These are phyloP conservation scores for Dicrurus megarhynchus DNA, from an alignment of 2,113 vertebrate species.

Conservation along the genomic window DNA sequence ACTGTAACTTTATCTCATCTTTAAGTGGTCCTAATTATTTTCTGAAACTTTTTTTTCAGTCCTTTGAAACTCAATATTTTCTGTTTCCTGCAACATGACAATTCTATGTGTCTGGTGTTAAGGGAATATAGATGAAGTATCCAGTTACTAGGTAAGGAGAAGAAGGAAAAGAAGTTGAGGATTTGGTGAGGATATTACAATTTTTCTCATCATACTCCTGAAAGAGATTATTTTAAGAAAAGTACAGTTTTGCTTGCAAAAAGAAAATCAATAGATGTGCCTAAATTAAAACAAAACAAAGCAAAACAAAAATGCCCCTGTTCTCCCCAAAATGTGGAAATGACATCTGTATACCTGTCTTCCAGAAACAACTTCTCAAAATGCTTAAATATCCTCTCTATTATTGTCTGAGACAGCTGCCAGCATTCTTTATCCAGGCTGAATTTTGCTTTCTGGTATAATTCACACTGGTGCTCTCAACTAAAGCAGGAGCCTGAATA, in stretches of 20 bases:
- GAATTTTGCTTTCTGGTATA: slow-evolving; percentile 23
- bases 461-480: slow-evolving; percentile 4
- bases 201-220: background rate
- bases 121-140: background rate
- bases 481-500: slow-evolving; percentile 2
- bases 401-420: slow-evolving; percentile 2
- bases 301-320: background rate
- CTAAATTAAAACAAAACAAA: background rate
- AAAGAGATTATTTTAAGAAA: background rate
- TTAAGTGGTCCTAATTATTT: background rate
- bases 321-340: background rate
- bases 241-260: background rate
- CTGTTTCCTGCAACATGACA: background rate
- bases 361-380: background rate
- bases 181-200: background rate
- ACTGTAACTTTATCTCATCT: background rate
- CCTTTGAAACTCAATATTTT: background rate
- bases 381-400: background rate
- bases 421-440: background rate
- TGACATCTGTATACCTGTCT: background rate
- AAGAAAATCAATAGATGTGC: background rate
- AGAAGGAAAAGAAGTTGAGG: background rate
- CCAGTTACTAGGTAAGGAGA: background rate
- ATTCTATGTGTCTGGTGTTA: background rate
- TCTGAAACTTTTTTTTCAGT: background rate